A percentile compares a stretch with the other conserved stretches of the same genome.
Conservation (phyloP, 2,113 vertebrate species). For the Corythornis madagascariensis region DNA sequence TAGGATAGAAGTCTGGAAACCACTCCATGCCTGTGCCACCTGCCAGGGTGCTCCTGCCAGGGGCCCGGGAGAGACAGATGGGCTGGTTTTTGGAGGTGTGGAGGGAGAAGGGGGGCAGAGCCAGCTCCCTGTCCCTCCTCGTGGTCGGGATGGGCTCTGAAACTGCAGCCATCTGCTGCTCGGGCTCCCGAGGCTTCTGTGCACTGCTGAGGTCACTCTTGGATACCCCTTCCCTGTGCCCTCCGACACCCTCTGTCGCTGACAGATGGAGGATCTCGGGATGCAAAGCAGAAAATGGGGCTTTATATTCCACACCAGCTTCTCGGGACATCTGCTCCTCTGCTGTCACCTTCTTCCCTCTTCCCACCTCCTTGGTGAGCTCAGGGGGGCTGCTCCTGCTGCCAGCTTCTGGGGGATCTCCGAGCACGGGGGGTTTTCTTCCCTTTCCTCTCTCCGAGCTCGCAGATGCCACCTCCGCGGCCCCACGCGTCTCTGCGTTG, state of each 20-base stretch:
- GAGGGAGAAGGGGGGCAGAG: neutral
- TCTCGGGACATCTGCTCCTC: neutral
- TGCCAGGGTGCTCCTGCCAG: neutral
- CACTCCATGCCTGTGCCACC: slow-evolving; percentile 71
- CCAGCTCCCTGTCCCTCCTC: neutral
- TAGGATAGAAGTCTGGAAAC: slow-evolving; percentile 75
- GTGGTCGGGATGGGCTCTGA: neutral
- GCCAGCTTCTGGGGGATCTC: neutral
- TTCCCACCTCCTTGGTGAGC: neutral
- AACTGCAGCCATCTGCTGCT: neutral
- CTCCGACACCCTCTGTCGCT: neutral
- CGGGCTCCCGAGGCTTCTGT: neutral
- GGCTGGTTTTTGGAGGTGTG: neutral
- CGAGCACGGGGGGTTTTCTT: fast-evolving
- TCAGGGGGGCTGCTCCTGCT: fast-evolving
- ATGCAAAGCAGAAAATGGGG: neutral
- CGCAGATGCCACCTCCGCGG: fast-evolving
- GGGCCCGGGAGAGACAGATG: neutral
- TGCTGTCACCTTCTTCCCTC: fast-evolving
- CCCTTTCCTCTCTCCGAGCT: neutral
- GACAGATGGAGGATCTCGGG: neutral
- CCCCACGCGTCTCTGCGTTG: fast-evolving
- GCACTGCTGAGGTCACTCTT: neutral
- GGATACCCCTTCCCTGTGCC: neutral
- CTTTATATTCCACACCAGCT: neutral